Evolutionary conservation across 2,113 vertebrate species (phyloP).

Genomic region (human (Homo sapiens)): DNA sequence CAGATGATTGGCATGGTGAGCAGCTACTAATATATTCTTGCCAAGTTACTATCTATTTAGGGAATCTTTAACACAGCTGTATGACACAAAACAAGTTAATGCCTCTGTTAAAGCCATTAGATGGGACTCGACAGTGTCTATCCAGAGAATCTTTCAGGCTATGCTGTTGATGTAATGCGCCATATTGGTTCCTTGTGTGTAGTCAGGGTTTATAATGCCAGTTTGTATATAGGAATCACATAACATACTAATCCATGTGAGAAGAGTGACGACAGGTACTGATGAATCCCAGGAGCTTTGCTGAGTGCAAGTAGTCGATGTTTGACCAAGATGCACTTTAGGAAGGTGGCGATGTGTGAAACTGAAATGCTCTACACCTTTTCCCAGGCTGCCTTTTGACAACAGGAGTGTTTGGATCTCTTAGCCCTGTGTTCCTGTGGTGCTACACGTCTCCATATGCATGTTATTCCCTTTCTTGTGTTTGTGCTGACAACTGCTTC

Average conservation of each 20-base stretch:
- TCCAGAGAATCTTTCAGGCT: constrained; percentile 15
- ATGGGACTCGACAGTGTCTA: constrained; percentile 32
- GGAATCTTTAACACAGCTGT: constrained; percentile 62
- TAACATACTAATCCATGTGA: not conserved
- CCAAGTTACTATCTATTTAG: constrained; percentile 46
- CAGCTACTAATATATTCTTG: constrained; percentile 2
- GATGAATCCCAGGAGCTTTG: not conserved
- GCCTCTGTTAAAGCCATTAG: not conserved
- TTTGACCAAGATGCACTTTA: no score
- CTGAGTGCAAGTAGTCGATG: no score
- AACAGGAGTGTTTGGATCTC: not conserved
- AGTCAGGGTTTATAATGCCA: not conserved
- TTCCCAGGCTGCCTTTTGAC: not conserved
- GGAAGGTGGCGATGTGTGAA: not conserved
- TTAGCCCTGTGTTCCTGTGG: not conserved
- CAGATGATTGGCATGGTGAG: not conserved
- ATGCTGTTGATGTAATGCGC: not conserved
- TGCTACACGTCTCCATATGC: not conserved
- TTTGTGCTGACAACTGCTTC: not conserved
- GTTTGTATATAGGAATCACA: not conserved
- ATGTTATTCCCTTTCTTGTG: fast-evolving
- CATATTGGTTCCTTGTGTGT: constrained; percentile 36
- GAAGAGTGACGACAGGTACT: not conserved
- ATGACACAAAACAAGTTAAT: constrained; percentile 38
- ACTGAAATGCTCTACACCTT: not conserved